A percentile compares a stretch with the other conserved stretches of the same genome.
Evolutionary conservation across 2,888 invertebrate species (phyloP).

Genomic region (Psylliodes chrysocephalus): DNA sequence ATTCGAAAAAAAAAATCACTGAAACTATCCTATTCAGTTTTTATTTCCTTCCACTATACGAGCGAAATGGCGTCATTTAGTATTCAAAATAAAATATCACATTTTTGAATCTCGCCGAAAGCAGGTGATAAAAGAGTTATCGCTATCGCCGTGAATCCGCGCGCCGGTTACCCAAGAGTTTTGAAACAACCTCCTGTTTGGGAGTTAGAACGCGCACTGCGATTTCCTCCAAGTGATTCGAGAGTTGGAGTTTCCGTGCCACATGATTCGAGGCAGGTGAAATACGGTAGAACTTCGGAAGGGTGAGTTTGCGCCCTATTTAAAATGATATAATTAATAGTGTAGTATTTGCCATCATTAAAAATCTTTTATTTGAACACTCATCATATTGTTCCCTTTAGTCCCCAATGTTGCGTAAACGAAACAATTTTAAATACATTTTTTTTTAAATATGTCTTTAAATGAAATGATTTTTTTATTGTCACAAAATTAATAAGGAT

Average conservation of each 20-base stretch:
- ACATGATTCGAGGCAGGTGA: constrained; percentile 54
- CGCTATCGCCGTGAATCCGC: constrained; percentile 22
- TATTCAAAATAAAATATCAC: constrained; percentile 18
- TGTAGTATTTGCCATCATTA: too few species aligned
- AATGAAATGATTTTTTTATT: too few species aligned
- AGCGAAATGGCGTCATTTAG: neutral
- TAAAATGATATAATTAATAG: neutral
- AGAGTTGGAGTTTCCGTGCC: constrained; percentile 48
- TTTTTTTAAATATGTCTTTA: too few species aligned
- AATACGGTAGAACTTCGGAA: constrained; percentile 48
- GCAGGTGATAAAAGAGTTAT: constrained; percentile 23
- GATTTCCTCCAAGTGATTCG: constrained; percentile 39
- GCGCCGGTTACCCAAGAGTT: constrained; percentile 29
- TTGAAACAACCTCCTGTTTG: constrained; percentile 34
- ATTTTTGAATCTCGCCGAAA: constrained; percentile 16
- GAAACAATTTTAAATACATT: too few species aligned
- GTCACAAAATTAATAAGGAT: too few species aligned
- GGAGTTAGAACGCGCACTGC: constrained; percentile 51
- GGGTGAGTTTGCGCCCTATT: constrained; percentile 27
- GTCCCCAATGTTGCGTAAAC: too few species aligned
- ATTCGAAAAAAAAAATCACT: neutral
- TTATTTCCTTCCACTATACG: neutral
- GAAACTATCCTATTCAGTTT: neutral
- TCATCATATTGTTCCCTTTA: too few species aligned
- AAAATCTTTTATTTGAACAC: too few species aligned